Conservation (phyloP, 2,888 invertebrate genomes). For the Amphiduros pacificus region DNA sequence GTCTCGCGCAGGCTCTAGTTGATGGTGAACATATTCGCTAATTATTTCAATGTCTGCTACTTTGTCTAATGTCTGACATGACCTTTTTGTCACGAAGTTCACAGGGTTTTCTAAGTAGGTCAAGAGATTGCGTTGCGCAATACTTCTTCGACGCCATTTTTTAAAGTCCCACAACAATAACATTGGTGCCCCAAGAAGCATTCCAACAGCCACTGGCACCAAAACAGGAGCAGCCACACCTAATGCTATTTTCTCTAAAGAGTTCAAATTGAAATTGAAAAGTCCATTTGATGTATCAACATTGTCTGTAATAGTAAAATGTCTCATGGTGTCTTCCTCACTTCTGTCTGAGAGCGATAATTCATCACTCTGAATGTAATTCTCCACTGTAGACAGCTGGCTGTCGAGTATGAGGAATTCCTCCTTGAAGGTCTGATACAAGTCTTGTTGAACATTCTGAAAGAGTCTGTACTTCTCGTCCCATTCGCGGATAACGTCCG, state of each 20-base stretch:
- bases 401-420: conserved; percentile 26
- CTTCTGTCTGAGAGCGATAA: conserved; percentile 20
- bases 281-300: conserved; percentile 16
- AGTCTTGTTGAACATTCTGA: conserved; percentile 19
- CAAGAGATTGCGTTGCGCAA: conserved; percentile 20
- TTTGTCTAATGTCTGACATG: conserved; percentile 13
- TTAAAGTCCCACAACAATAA: conserved; percentile 26
- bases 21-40: conserved; percentile 17
- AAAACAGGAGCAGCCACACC: conserved; percentile 23
- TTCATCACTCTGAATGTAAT: conserved; percentile 22
- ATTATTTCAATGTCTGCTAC: conserved; percentile 21
- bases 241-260: conserved; percentile 20
- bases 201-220: conserved; percentile 24
- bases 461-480: conserved; percentile 21
- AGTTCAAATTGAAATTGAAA: conserved; percentile 24
- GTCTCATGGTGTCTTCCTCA: conserved; percentile 21
- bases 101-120: conserved; percentile 24
- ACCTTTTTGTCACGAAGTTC: conserved; percentile 13
- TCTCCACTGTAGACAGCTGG: conserved; percentile 23
- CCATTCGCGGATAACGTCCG: conserved; percentile 22
- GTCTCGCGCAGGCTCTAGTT: conserved; percentile 23
- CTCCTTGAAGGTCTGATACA: conserved; percentile 19
- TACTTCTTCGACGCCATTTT: conserved; percentile 24
- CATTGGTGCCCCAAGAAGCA: conserved; percentile 24
- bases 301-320: conserved; percentile 14